Percentiles rank a stretch among this genome's conserved stretches.
These are phyloP conservation scores for Thyatira batis DNA, from an alignment of 2,888 invertebrate genomes.

Conservation along the genomic window DNA sequence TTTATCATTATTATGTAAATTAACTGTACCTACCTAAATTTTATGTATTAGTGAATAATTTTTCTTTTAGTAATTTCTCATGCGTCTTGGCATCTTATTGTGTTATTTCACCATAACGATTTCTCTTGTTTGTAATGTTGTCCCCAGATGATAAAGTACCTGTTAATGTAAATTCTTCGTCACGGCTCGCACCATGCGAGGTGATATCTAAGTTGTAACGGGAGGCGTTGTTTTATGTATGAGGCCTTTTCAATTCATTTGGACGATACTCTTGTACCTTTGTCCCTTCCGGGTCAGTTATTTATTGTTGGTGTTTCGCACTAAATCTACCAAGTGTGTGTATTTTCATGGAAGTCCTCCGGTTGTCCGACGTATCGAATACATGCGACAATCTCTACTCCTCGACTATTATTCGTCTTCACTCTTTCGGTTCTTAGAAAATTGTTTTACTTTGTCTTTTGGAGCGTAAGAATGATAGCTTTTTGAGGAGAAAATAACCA, in stretches of 20 bases:
- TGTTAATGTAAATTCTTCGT: conserved; percentile 55
- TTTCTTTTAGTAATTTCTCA: too few species aligned
- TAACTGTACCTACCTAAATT: too few species aligned
- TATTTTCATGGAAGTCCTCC: conserved; percentile 54
- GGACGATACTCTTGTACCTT: conserved; percentile 72
- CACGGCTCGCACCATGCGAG: conserved; percentile 57
- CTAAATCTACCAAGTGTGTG: conserved; percentile 61
- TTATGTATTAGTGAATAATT: too few species aligned
- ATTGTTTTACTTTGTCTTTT: conserved; percentile 4
- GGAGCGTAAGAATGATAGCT: neutral
- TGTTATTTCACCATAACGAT: neutral
- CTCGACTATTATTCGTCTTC: conserved; percentile 35
- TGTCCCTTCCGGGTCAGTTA: conserved; percentile 79
- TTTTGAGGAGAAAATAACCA: neutral
- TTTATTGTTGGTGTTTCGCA: conserved; percentile 75
- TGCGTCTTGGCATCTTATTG: too few species aligned
- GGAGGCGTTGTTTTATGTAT: conserved; percentile 75
- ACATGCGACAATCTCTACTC: conserved; percentile 46
- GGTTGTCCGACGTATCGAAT: conserved; percentile 32
- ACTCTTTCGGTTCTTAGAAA: conserved; percentile 18
- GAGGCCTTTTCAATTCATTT: conserved; percentile 80
- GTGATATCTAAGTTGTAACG: conserved; percentile 59
- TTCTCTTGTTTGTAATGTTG: conserved; percentile 4
- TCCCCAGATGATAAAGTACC: conserved; percentile 14
- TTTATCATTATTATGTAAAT: too few species aligned